Percentiles rank a stretch among this genome's conserved stretches.
Evolutionary conservation across 2,888 invertebrate genomes (phyloP).

Genomic region (Troilus luridus): DNA sequence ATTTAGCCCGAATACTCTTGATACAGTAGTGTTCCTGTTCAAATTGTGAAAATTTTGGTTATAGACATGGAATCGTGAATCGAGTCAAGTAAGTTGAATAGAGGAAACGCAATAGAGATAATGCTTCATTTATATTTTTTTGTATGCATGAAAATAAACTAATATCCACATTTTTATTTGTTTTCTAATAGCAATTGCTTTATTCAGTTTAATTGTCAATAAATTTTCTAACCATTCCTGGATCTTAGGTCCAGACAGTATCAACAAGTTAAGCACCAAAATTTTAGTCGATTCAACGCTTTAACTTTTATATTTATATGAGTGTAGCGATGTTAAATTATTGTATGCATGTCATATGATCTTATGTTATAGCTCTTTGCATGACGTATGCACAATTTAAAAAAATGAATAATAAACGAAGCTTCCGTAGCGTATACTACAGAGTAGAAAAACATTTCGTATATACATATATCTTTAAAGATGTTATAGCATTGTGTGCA

Average conservation of each 20-base stretch:
- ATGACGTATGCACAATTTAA: too few species aligned
- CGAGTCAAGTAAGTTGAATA: conserved; percentile 23
- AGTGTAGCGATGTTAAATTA: too few species aligned
- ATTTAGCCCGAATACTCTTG: neutral
- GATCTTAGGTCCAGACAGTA: neutral
- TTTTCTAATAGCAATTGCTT: too few species aligned
- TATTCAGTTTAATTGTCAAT: too few species aligned
- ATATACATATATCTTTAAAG: too few species aligned
- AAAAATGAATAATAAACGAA: too few species aligned
- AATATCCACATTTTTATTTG: neutral
- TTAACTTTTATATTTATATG: neutral
- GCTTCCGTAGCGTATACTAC: too few species aligned
- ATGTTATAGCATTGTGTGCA: too few species aligned
- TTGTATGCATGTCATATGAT: too few species aligned
- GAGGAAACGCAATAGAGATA: neutral
- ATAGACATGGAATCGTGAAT: neutral
- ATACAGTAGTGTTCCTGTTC: neutral
- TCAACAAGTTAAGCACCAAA: neutral
- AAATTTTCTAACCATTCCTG: neutral
- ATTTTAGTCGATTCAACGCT: neutral
- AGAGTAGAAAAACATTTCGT: too few species aligned
- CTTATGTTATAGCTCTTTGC: too few species aligned
- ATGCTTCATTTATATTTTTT: neutral
- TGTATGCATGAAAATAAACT: neutral
- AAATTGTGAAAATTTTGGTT: conserved; percentile 3